Percentiles rank a stretch among this genome's conserved stretches.
Evolutionary conservation across 2,888 invertebrate genomes (phyloP).

Genomic region (Mimachlamys varia): DNA sequence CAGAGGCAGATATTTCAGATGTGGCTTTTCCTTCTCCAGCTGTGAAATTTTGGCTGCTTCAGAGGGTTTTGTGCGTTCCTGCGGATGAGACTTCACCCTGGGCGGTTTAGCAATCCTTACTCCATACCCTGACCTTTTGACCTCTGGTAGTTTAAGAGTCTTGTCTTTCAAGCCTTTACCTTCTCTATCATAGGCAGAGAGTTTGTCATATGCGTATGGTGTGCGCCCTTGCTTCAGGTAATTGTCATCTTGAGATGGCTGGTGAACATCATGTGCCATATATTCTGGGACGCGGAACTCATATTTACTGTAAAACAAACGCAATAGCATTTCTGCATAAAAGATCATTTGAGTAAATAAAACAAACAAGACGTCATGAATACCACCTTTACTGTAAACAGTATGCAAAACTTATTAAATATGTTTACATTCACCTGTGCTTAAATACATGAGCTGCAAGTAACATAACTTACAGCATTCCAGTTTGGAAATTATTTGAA

Average conservation of each 20-base stretch:
- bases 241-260: slow-evolving; percentile 82
- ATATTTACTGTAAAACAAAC: slow-evolving; percentile 63
- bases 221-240: slow-evolving; percentile 58
- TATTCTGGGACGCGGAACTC: slow-evolving; percentile 76
- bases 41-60: slow-evolving; percentile 55
- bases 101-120: slow-evolving; percentile 66
- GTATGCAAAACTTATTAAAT: too few species aligned
- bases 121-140: slow-evolving; percentile 70
- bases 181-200: slow-evolving; percentile 67
- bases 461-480: too few species aligned
- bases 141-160: slow-evolving; percentile 72
- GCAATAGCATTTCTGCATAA: too few species aligned
- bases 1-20: slow-evolving; percentile 60
- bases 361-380: too few species aligned
- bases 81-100: slow-evolving; percentile 48
- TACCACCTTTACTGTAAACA: too few species aligned
- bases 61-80: slow-evolving; percentile 55
- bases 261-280: slow-evolving; percentile 82
- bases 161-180: slow-evolving; percentile 68
- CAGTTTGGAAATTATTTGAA: too few species aligned
- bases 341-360: too few species aligned
- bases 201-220: slow-evolving; percentile 66
- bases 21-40: slow-evolving; percentile 54
- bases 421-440: too few species aligned
- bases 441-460: too few species aligned